Conservation (phyloP, 2,888 invertebrate species). For the Drosophila colorata region DNA sequence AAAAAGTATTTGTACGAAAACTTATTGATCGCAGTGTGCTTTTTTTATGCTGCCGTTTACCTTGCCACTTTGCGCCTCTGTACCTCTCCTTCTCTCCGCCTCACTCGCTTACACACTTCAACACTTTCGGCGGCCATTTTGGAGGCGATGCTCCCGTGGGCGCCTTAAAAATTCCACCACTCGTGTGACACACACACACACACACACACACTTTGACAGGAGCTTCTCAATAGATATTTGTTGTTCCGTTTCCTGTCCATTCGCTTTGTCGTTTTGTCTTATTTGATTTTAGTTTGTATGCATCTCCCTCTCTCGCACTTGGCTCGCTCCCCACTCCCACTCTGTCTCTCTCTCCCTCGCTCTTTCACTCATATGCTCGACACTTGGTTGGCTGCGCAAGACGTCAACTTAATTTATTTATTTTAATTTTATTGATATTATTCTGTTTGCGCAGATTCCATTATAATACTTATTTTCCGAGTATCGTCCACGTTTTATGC, state of each 20-base stretch:
- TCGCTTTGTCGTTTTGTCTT: slow-evolving; percentile 38
- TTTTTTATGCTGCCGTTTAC: slow-evolving; percentile 7
- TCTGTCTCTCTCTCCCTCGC: slow-evolving; percentile 3
- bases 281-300: slow-evolving; percentile 38
- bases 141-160: slow-evolving; percentile 53
- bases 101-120: slow-evolving; percentile 53
- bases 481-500: slow-evolving; percentile 30
- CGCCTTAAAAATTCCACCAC: slow-evolving; percentile 75
- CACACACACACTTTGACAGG: slow-evolving; percentile 16
- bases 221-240: slow-evolving; percentile 59
- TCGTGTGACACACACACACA: slow-evolving; percentile 37
- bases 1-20: slow-evolving; percentile 33
- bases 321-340: slow-evolving; percentile 3
- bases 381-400: slow-evolving; percentile 35
- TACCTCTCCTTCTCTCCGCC: neutral
- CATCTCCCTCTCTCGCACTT: slow-evolving; percentile 20
- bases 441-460: slow-evolving; percentile 65
- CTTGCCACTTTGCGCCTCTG: slow-evolving; percentile 2
- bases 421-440: slow-evolving; percentile 62
- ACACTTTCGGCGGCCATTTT: slow-evolving; percentile 82
- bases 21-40: slow-evolving; percentile 58
- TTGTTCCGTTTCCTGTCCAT: slow-evolving; percentile 44
- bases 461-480: slow-evolving; percentile 51
- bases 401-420: slow-evolving; percentile 68
- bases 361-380: slow-evolving; percentile 9